Base-by-base conservation (phyloP, 2,797 vertebrate species). In the Telmatherina bonti region DNA sequence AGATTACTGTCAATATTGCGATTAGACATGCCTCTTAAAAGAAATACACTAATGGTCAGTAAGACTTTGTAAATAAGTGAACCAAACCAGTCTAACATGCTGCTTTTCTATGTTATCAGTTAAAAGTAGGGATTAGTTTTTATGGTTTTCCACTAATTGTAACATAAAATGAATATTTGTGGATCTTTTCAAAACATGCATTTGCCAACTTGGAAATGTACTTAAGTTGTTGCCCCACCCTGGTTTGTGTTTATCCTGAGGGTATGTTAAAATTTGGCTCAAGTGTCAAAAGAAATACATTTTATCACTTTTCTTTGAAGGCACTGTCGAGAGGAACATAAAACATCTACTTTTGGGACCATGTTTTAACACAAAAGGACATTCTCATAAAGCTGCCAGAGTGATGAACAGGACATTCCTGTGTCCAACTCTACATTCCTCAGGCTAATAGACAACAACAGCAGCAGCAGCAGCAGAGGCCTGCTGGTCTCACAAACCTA, bases 341-440 rank as follows among this genome's bases (percentile, higher is more conserved):
- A 87, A 80, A 67, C 36, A 58, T 79, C 64, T 64, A 63, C 56
- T 71, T 78, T 64, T 82, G 51, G 43, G 79, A 67, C 62, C 43
- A 49, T 83, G 84, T 85, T 89, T 84, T 67, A 91, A 82, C 88
- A 89, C 90, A 91, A 89, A 93, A 72, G 71, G 72, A 85, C 82
- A 64, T n/a, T 78, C 88, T 82, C 78, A 87, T 94, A 93, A 95
- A 94, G 80, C 92, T 93, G 93, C 93, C 93, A 93, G 68, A 31
- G 90, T 90, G 90, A 93, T 90, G 89, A 91, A 92, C 81, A 78
- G 85, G 84, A 78, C 91, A 94, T 94, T 94, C 92, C 91, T 89
- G 78, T 77, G 87, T 91, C 85, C 85, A 85, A 84, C 82, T 82
- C 88, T 67, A 76, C 92, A 94, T 94, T 94, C 94, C 93, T 93